Evolutionary conservation across 2,113 vertebrate genomes (phyloP).

Genomic region (Notarius quadriscutis): DNA sequence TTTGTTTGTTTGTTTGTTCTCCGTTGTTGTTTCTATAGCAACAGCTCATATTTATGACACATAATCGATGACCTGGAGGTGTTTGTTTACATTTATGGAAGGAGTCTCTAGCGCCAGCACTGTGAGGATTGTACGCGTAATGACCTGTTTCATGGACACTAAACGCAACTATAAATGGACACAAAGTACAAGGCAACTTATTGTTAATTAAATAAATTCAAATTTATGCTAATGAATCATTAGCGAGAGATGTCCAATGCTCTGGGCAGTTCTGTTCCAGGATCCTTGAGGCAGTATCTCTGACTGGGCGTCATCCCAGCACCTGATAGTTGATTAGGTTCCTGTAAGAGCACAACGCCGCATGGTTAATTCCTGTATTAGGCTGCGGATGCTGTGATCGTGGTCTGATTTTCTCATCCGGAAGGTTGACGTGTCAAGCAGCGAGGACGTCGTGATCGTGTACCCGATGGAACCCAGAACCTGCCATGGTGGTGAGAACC

Average conservation of each 20-base stretch:
- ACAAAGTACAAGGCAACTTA: not conserved
- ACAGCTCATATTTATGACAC: not conserved
- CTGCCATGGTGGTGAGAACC: constrained; percentile 28
- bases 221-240: not conserved
- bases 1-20: not conserved
- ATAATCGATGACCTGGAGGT: not conserved
- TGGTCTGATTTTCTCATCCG: not conserved
- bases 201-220: not conserved
- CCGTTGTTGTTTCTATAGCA: not conserved
- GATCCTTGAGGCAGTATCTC: too few relatives aligned
- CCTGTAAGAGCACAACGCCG: not conserved
- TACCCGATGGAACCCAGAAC: constrained; percentile 48
- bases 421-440: constrained; percentile 48
- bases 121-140: not conserved
- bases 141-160: not conserved
- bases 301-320: not conserved
- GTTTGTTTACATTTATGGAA: not conserved
- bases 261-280: too few relatives aligned
- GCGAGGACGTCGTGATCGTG: constrained; percentile 40
- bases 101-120: not conserved
- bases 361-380: not conserved
- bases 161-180: not conserved
- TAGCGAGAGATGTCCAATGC: not conserved
- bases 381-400: not conserved
- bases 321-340: not conserved